Percentiles rank a stretch among this genome's conserved stretches.
Evolutionary conservation across 2,113 vertebrate genomes (phyloP).

Genomic region (Trichomycterus rosablanca): DNA sequence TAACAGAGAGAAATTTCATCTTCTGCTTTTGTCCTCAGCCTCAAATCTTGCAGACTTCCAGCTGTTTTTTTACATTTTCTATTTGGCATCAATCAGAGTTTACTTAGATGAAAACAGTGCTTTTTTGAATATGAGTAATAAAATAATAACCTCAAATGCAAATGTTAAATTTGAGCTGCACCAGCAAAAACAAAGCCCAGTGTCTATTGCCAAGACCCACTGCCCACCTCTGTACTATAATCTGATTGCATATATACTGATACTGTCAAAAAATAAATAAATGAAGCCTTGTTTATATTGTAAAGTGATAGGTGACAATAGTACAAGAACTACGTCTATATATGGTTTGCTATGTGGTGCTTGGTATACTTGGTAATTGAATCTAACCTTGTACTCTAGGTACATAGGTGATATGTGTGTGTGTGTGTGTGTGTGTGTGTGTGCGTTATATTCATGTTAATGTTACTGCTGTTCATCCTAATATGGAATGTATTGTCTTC

Average conservation of each 20-base stretch:
- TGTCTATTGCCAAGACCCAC: conserved; percentile 35
- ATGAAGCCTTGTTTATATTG: conserved; percentile 42
- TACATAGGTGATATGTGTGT: conserved; percentile 43
- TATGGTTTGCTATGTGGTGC: conserved; percentile 39
- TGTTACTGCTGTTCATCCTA: conserved; percentile 47
- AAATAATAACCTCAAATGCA: neutral
- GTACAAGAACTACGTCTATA: conserved; percentile 43
- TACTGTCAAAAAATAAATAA: conserved; percentile 38
- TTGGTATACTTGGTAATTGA: conserved; percentile 43
- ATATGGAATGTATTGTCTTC: conserved; percentile 44
- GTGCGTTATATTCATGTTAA: conserved; percentile 47
- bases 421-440: conserved; percentile 44
- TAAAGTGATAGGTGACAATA: conserved; percentile 44
- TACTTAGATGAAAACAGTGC: neutral
- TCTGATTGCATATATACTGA: conserved; percentile 42
- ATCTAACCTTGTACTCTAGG: conserved; percentile 45
- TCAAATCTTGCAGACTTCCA: neutral
- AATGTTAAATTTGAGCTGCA: conserved; percentile 49
- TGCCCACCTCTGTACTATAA: conserved; percentile 17
- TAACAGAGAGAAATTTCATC: too few relatives aligned
- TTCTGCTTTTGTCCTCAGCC: neutral
- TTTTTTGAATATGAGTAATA: neutral
- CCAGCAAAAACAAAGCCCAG: conserved; percentile 56
- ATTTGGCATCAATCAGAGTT: neutral
- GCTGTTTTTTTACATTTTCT: neutral